Evolutionary conservation across 1,140 invertebrate species (phyloP).

Genomic region (Magallana angulata): DNA sequence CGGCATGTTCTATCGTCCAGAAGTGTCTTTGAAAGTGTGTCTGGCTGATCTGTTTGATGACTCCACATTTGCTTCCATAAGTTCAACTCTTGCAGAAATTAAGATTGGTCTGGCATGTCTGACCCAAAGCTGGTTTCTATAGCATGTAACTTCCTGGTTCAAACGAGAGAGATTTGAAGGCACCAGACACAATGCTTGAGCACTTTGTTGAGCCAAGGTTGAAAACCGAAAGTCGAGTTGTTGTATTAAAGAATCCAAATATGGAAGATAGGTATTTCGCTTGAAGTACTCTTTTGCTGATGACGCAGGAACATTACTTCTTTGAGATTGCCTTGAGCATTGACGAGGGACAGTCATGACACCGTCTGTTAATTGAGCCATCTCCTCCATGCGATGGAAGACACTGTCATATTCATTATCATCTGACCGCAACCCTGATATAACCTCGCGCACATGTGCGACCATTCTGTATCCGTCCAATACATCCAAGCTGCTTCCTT

Average conservation of each 20-base stretch:
- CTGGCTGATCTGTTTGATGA: background rate
- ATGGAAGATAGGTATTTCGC: slow-evolving; percentile 49
- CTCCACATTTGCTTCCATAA: slow-evolving; percentile 46
- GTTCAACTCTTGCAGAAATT: slow-evolving; percentile 29
- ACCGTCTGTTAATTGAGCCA: slow-evolving; percentile 46
- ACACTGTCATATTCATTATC: slow-evolving; percentile 45
- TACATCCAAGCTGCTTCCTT: slow-evolving; percentile 54
- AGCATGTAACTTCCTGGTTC: background rate
- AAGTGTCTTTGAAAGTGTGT: slow-evolving; percentile 25
- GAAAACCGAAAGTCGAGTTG: slow-evolving; percentile 41
- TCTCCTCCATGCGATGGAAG: slow-evolving; percentile 34
- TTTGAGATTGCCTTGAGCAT: slow-evolving; percentile 56
- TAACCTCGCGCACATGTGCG: slow-evolving; percentile 11
- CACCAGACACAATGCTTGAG: background rate
- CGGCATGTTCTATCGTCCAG: slow-evolving; percentile 1
- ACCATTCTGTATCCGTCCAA: slow-evolving; percentile 50
- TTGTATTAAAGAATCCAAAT: slow-evolving; percentile 49
- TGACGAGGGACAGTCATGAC: slow-evolving; percentile 47
- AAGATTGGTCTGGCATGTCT: slow-evolving; percentile 23
- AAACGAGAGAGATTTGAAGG: background rate
- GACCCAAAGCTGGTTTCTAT: background rate
- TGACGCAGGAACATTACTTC: slow-evolving; percentile 51
- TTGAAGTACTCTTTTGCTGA: slow-evolving; percentile 51
- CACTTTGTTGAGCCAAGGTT: background rate
- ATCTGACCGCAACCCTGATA: background rate